Base-by-base conservation (phyloP, 2,797 vertebrate genomes). In the Mus spretus region DNA sequence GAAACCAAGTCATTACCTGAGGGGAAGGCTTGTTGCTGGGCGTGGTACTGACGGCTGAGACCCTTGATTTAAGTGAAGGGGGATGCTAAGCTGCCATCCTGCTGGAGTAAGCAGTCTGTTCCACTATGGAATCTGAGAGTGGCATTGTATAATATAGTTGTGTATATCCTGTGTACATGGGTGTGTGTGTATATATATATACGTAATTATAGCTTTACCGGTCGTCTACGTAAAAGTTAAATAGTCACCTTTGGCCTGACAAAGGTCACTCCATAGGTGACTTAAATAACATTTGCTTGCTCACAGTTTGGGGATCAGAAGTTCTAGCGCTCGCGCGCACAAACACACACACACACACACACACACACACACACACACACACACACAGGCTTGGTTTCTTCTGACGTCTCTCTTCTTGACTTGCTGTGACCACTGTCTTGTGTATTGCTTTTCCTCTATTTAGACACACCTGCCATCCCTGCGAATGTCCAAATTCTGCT, bases 1-100 rank as follows among this genome's bases (percentile, higher is more conserved):
- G 14, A 91, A 84, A 63, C 6, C 20, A 34, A 15, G 24, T 6
- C 17, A 0, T 31, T 0, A 12, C 28, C 4, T 4, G 28, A 9
- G 17, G 22, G 24, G 75, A 55, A 14, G 8, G 57, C 40, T 67
- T 86, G 31, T n/a, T 26, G 12, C 19, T 3, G 3, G 20, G 31
- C 57, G 1, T 53, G 78, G 44, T 28, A 74, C 28, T 70, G 19
- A 53, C 47, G 28, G 11, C 40, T 2, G 47, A 82, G 59, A 67
- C 61, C 44, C 11, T 53, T 79, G 88, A 61, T 63, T 77, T n/a
- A 4, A 20, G 40, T 28, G 24, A 19, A 17, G 44, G 47, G 53
- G 40, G 5, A 47, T 3, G n/a, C 17, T 8, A 0, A n/a, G 55
- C n/a, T n/a, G n/a, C n/a, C n/a, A n/a, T n/a, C n/a, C n/a, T n/a